Base-by-base conservation (phyloP, 2,888 invertebrate genomes). In the Cosmorhoe ocellata region DNA sequence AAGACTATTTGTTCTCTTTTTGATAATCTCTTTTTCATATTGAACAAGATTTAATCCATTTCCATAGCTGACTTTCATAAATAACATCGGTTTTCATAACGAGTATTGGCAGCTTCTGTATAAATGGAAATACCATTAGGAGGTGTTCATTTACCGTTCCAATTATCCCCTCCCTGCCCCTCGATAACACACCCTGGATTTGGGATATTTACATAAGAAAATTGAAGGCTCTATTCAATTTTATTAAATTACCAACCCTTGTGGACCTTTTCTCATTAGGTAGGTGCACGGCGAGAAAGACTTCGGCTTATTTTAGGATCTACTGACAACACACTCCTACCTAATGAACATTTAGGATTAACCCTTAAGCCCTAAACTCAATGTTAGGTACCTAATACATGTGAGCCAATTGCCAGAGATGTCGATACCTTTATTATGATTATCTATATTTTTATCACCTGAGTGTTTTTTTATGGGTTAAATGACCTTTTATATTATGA, bases 191-290 rank as follows among this genome's bases (percentile, higher is more conserved):
- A 37, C 34, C 42, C 43, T 38, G 39, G 12, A 53, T 49, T 41
- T 40, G 31, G 45, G 27, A 48, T 58, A 60, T 63, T 59, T 58
- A 57, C 60, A 61, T 57, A 63, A 57, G 51, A 49, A 55, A 50
- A 56, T 47, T 30, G 40, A 48, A 57, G 46, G 53, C 40, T 47
- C 38, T 49, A 34, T 55, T 56, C 44, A 44, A 37, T 54, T 48
- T 50, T 46, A 55, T 61, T 51, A 57, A 57, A 60, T 62, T 32
- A 56, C 55, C 49, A 26, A 36, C 42, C 44, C 27, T 51, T 13
- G 31, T 34, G 37, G 26, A 44, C 52, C 58, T 51, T 51, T 55
- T 50, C 50, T 55, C 49, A 45, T 55, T 56, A 49, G 24, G 37
- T 56, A 49, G 27, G 37, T 40, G 33, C 18, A 39, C 27, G 43